Evolutionary conservation across 2,797 vertebrate species (phyloP).

Genomic region (Dallia pectoralis): DNA sequence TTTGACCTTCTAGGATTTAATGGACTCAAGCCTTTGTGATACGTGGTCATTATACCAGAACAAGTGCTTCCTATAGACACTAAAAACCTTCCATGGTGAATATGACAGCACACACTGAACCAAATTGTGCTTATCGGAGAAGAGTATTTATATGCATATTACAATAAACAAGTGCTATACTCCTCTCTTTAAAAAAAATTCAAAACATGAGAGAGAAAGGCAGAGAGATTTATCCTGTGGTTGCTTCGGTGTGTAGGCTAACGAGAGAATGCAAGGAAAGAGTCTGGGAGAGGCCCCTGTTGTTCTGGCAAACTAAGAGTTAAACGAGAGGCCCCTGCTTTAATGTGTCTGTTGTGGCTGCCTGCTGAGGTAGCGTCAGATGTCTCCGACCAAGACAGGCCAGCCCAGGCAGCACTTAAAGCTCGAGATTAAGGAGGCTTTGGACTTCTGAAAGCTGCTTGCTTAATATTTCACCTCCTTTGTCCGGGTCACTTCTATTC

Average conservation of each 20-base stretch:
- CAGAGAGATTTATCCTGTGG: not conserved
- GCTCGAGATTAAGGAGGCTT: constrained; percentile 64
- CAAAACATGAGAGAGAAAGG: not conserved
- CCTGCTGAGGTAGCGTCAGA: constrained; percentile 45
- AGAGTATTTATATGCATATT: constrained; percentile 22
- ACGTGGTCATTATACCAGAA: no score
- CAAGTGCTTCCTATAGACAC: no score
- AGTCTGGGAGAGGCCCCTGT: constrained; percentile 9
- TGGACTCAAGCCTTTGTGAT: no score
- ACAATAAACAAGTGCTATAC: constrained; percentile 30
- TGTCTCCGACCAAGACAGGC: constrained; percentile 62
- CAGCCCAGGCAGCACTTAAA: constrained; percentile 60
- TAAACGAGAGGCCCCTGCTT: constrained; percentile 40
- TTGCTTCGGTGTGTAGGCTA: not conserved
- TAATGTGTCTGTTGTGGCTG: constrained; percentile 60
- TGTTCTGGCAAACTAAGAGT: constrained; percentile 5
- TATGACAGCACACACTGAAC: constrained; percentile 31
- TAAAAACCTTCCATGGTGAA: no score
- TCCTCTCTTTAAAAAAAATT: no score
- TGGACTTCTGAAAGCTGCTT: constrained; percentile 61
- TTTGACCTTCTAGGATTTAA: no score
- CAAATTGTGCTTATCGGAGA: constrained; percentile 24
- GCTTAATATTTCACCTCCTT: constrained; percentile 15
- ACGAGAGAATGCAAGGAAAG: constrained; percentile 6
- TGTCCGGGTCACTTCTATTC: constrained; percentile 23